Base-by-base conservation (phyloP, 1,140 invertebrate species). In the Bombus polaris region DNA sequence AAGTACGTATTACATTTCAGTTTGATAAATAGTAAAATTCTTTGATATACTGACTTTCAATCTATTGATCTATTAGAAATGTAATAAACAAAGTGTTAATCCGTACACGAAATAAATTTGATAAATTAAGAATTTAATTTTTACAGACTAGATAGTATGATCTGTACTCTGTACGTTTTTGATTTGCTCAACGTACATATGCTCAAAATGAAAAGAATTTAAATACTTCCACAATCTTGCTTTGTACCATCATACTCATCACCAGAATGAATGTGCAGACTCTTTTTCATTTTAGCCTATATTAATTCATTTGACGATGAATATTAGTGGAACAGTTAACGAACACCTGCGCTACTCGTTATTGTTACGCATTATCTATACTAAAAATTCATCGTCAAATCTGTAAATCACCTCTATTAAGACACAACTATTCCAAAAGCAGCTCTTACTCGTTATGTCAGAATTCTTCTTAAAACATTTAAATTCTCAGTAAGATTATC, bases 131-230 rank as follows among this genome's bases (percentile, higher is more conserved):
- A 79, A 71, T 79, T 79, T n/a, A 84, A 89, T 87, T 9, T 89
- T 89, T 84, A 87, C 32, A 90, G 89, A 89, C 89, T 90, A 90
- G 89, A 89, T 18, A 81, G 85, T 89, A 81, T 68, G 62, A 87
- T 80, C 44, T 73, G 74, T 66, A 72, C 42, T 59, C 47, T 66
- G 65, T 57, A 86, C 22, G 57, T 70, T 88, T 53, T 86, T 65
- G 44, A 82, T 76, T 74, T 44, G 2, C 2, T 66, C 65, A 66
- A 66, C 5, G 18, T 62, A 72, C 22, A 39, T 28, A 32, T 28
- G n/a, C 13, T 12, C 47, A 75, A 82, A 62, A 32, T 37, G 42
- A 68, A 83, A n/a, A 35, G 35, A 73, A 82, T 85, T 74, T 10
- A 70, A 86, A 81, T 75, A 86, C 42, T 62, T 81, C 25, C 42